Evolutionary conservation across 2,888 invertebrate species (phyloP).

Genomic region (Meghimatium bilineatum): DNA sequence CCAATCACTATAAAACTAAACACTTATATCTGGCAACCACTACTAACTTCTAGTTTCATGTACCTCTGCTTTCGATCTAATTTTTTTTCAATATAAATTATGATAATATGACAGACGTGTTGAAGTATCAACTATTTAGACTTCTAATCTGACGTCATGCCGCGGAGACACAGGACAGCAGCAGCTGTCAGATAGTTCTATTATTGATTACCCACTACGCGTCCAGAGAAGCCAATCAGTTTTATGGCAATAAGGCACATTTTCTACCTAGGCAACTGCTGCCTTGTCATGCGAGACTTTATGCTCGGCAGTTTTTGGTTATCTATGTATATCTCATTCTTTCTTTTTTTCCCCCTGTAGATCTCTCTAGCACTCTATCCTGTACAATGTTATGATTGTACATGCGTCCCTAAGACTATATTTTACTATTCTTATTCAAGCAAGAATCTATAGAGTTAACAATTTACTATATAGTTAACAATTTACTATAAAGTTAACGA

Average conservation of each 20-base stretch:
- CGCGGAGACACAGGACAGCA: neutral
- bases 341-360: too few species aligned
- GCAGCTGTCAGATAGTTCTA: neutral
- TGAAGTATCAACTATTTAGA: neutral
- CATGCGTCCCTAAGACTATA: too few species aligned
- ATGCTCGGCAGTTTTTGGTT: neutral
- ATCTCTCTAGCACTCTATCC: too few species aligned
- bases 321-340: too few species aligned
- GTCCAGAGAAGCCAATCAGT: neutral
- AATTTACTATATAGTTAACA: too few species aligned
- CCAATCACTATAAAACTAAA: neutral
- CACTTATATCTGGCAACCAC: neutral
- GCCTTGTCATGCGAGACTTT: neutral
- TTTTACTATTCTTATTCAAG: too few species aligned
- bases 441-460: too few species aligned
- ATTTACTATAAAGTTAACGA: too few species aligned
- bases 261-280: neutral
- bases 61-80: neutral
- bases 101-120: neutral
- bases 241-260: neutral
- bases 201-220: neutral
- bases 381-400: too few species aligned
- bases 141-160: neutral
- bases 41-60: too few species aligned
- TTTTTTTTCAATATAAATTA: neutral